A percentile compares a stretch with the other conserved stretches of the same genome.
These are phyloP conservation scores for Toxotes jaculatrix DNA, from an alignment of 2,113 vertebrate genomes.

Conservation along the genomic window DNA sequence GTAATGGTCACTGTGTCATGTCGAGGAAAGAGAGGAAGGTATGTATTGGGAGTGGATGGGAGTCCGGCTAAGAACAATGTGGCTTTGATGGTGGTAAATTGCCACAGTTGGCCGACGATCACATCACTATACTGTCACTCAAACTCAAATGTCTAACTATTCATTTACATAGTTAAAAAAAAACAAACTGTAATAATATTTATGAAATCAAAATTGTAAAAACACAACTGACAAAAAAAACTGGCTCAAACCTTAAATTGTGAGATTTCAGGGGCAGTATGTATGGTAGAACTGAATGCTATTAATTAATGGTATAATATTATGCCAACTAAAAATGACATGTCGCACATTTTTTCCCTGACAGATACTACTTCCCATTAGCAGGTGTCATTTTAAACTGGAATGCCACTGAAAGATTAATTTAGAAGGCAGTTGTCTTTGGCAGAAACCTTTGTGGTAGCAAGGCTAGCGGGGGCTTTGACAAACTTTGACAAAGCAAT, in stretches of 20 bases:
- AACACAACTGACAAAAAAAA: not conserved
- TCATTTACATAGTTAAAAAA: not conserved
- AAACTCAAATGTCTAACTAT: not conserved
- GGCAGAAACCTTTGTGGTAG: not conserved
- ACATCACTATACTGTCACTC: not conserved
- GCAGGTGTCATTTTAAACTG: not conserved
- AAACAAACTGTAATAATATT: too few relatives aligned
- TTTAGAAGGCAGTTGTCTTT: not conserved
- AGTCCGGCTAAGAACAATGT: conserved; percentile 29
- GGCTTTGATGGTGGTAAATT: not conserved
- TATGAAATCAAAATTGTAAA: not conserved
- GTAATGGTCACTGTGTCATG: conserved; percentile 53
- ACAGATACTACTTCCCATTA: not conserved
- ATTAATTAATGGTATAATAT: not conserved
- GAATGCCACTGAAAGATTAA: not conserved
- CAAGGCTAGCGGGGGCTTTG: not conserved
- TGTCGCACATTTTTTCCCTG: not conserved
- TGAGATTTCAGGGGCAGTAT: not conserved
- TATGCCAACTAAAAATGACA: not conserved
- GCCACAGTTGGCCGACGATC: not conserved
- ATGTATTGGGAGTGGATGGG: not conserved
- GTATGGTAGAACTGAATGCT: not conserved
- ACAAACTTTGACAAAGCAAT: not conserved
- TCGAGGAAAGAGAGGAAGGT: conserved; percentile 18
- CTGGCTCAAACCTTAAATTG: not conserved